phyloP scores from a whole-genome alignment of 64 coral and sea anemone genomes.

The Pocillopora verrucosa region DNA sequence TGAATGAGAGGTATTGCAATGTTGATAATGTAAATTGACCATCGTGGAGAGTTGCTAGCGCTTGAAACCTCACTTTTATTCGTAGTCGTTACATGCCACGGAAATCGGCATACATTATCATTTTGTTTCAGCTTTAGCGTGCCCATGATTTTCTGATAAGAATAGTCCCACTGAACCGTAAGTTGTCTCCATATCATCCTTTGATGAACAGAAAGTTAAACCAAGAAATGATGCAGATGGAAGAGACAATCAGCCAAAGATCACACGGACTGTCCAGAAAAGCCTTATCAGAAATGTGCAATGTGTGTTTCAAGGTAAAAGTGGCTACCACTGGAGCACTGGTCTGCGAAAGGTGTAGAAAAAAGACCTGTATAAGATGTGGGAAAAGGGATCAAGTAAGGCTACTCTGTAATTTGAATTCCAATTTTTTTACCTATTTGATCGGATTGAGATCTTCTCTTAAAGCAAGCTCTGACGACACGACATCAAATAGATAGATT shows the following conservation, averaged over 20 bases:
- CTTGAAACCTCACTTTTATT: too few relatives aligned
- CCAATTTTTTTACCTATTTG: too few relatives aligned
- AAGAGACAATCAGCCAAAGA: slow-evolving; percentile 1
- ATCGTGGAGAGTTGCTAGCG: too few relatives aligned
- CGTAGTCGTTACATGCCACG: too few relatives aligned
- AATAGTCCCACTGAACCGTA: neutral
- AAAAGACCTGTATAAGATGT: slow-evolving; percentile 40
- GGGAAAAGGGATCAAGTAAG: slow-evolving; percentile 16
- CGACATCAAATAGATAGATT: too few relatives aligned
- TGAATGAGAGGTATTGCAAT: too few relatives aligned
- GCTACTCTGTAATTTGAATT: neutral
- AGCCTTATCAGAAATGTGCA: neutral
- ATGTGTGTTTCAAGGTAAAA: slow-evolving; percentile 47
- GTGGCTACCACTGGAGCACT: neutral
- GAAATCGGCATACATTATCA: too few relatives aligned
- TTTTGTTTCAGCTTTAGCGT: too few relatives aligned
- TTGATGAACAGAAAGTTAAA: neutral
- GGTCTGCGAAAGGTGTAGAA: slow-evolving; percentile 1
- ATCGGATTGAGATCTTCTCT: neutral
- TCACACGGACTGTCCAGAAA: slow-evolving; percentile 4
- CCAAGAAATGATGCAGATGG: neutral
- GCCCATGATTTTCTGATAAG: too few relatives aligned
- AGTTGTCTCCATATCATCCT: neutral
- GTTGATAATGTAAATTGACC: too few relatives aligned
- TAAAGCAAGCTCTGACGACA: too few relatives aligned